phyloP scores from a whole-genome alignment of 2,888 invertebrate species.

The Hemistola chrysoprasaria region DNA sequence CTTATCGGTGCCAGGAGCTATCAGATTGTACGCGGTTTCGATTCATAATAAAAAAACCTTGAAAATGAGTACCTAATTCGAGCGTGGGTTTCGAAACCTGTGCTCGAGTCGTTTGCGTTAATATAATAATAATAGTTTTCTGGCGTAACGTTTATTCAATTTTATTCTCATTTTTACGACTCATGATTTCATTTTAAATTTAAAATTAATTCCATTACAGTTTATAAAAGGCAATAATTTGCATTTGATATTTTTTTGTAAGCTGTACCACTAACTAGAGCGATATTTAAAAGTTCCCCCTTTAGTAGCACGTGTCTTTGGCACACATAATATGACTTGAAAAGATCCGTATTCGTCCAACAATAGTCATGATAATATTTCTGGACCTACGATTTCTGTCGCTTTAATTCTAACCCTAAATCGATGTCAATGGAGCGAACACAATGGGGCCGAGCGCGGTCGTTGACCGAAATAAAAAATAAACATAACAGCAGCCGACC shows the following conservation, averaged over 20 bases:
- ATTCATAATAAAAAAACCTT: conserved; percentile 46
- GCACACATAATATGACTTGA: conserved; percentile 20
- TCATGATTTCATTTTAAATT: conserved; percentile 35
- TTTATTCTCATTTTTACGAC: conserved; percentile 35
- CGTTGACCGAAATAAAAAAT: conserved; percentile 77
- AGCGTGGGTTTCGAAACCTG: conserved; percentile 56
- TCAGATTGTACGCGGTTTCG: conserved; percentile 45
- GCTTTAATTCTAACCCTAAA: conserved; percentile 65
- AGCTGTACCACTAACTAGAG: no score
- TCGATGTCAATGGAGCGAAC: conserved; percentile 69
- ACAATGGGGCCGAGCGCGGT: conserved; percentile 63
- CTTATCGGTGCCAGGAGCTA: conserved; percentile 50
- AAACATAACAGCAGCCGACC: conserved; percentile 52
- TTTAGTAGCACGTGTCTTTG: conserved; percentile 36
- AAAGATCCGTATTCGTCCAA: conserved; percentile 7
- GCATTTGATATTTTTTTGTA: conserved; percentile 4
- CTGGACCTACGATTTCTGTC: conserved; percentile 32
- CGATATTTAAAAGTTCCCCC: conserved; percentile 10
- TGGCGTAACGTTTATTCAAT: conserved; percentile 35
- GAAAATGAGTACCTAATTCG: conserved; percentile 40
- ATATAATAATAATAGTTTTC: conserved; percentile 41
- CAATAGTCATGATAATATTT: conserved; percentile 3
- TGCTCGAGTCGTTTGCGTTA: conserved; percentile 41
- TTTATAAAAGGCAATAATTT: conserved; percentile 18
- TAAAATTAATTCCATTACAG: conserved; percentile 25